Conservation (phyloP, 2,797 vertebrate genomes). For the Rhynchonycteris naso region DNA sequence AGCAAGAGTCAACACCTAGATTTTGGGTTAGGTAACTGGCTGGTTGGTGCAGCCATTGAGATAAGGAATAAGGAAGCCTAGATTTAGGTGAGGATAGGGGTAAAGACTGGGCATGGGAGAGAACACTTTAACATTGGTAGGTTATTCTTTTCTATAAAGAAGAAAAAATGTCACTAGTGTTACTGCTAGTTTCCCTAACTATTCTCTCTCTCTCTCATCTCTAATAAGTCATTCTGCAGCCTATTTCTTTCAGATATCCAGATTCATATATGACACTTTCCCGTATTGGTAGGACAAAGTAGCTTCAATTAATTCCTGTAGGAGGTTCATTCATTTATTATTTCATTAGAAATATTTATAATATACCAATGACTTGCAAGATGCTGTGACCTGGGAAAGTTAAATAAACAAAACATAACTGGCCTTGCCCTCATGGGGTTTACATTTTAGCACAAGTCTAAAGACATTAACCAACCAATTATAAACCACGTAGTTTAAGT, state of each 20-base stretch:
- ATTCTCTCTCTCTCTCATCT: background rate
- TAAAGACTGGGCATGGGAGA: background rate
- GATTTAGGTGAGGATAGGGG: background rate
- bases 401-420: background rate
- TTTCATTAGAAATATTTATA: background rate
- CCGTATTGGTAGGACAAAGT: background rate
- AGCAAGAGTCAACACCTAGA: background rate
- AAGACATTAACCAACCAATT: background rate
- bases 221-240: background rate
- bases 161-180: background rate
- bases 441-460: background rate
- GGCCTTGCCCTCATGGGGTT: background rate
- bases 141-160: background rate
- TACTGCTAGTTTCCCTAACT: background rate
- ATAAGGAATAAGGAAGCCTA: background rate
- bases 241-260: slow-evolving; percentile 32
- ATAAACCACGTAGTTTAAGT: background rate
- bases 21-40: background rate
- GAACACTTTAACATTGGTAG: background rate
- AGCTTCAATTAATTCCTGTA: background rate
- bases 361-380: background rate
- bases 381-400: background rate
- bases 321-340: background rate
- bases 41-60: background rate
- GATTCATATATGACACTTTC: background rate